A percentile compares a stretch with the other conserved stretches of the same genome.
Conservation (phyloP, 2,797 vertebrate species). For the Sebastes diploproa region DNA sequence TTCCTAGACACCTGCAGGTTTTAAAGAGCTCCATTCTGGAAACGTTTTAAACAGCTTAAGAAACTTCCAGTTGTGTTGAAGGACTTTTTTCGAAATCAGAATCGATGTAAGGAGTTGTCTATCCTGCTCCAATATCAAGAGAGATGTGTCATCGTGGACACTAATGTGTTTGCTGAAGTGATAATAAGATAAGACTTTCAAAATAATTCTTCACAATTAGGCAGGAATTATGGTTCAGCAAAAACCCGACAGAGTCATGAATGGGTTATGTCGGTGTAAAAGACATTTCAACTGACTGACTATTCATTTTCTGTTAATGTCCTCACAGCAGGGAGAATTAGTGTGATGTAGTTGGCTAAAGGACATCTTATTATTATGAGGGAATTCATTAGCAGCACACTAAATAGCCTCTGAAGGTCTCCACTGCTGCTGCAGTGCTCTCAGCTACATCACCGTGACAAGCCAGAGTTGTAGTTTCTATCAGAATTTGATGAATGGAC, state of each 20-base stretch:
- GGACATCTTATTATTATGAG: slow-evolving; percentile 27
- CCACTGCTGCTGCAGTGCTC: not conserved
- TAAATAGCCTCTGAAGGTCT: slow-evolving; percentile 14
- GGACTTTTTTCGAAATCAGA: not conserved
- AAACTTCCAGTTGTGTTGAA: not conserved
- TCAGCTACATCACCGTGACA: too few species aligned
- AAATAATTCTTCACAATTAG: not conserved
- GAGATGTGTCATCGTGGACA: not conserved
- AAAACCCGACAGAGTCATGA: slow-evolving; percentile 27
- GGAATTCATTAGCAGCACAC: slow-evolving; percentile 14
- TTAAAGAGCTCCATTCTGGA: slow-evolving; percentile 33
- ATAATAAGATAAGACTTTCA: not conserved
- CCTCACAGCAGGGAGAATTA: slow-evolving; percentile 19
- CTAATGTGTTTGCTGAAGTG: not conserved
- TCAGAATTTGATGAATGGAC: not conserved
- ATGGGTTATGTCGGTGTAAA: not conserved
- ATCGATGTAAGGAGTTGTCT: not conserved
- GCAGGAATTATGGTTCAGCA: not conserved
- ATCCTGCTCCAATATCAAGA: not conserved
- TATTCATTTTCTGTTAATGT: slow-evolving; percentile 19
- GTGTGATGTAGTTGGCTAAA: slow-evolving; percentile 9
- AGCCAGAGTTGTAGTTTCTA: not conserved
- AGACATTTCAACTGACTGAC: not conserved
- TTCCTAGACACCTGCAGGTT: slow-evolving; percentile 41
- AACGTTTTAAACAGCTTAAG: slow-evolving; percentile 31